These are phyloP conservation scores for Coccyzus lansbergi DNA, from an alignment of 2,797 vertebrate genomes.

Conservation along the genomic window DNA sequence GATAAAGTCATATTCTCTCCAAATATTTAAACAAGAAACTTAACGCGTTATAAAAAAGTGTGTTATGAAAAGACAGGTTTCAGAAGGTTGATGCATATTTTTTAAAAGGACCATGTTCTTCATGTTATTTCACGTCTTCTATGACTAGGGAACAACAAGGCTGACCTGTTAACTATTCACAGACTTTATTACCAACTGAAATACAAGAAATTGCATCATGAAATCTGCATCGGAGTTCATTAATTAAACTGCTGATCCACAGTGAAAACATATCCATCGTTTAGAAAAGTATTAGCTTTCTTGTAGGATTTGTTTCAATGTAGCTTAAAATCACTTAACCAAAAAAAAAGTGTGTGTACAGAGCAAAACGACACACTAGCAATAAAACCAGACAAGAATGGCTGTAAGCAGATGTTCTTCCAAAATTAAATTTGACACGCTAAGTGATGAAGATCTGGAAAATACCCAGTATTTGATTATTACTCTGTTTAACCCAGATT, in stretches of 20 bases:
- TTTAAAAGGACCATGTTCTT: conserved; percentile 45
- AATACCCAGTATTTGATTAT: conserved; percentile 36
- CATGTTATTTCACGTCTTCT: not conserved
- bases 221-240: conserved; percentile 32
- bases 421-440: conserved; percentile 12
- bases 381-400: conserved; percentile 34
- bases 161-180: conserved; percentile 58
- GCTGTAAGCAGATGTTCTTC: conserved; percentile 21
- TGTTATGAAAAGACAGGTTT: conserved; percentile 72
- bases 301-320: conserved; percentile 67
- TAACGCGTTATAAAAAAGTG: conserved; percentile 74
- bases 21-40: conserved; percentile 81
- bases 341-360: conserved; percentile 28
- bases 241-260: conserved; percentile 53
- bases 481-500: conserved; percentile 13
- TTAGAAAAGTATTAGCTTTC: conserved; percentile 70
- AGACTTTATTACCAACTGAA: conserved; percentile 62
- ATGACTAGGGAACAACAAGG: conserved; percentile 47
- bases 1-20: conserved; percentile 90
- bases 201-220: conserved; percentile 37
- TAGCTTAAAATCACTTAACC: conserved; percentile 3
- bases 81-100: conserved; percentile 63
- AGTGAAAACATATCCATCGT: conserved; percentile 71
- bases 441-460: conserved; percentile 24
- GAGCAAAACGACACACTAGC: conserved; percentile 34